Evolutionary conservation across 2,797 vertebrate genomes (phyloP).

Genomic region (Eupleurogrammus muticus): DNA sequence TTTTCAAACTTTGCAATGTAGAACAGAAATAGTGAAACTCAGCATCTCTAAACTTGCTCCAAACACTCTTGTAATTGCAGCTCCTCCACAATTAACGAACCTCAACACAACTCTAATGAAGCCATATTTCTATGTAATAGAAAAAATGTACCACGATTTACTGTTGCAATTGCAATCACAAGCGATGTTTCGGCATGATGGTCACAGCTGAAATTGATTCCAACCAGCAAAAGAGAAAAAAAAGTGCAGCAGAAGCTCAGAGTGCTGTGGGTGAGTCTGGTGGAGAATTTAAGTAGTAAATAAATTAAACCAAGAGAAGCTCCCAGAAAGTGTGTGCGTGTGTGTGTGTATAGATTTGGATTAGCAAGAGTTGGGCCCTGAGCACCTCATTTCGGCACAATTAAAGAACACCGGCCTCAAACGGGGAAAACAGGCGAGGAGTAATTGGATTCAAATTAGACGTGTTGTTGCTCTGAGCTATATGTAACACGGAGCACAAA

Average conservation of each 20-base stretch:
- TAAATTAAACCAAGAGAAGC: constrained; percentile 50
- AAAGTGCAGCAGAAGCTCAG: constrained; percentile 24
- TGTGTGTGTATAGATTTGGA: constrained; percentile 12
- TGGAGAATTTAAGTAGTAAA: constrained; percentile 49
- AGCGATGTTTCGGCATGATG: constrained; percentile 34
- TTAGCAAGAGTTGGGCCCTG: constrained; percentile 23
- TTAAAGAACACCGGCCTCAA: constrained; percentile 53
- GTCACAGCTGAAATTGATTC: constrained; percentile 56
- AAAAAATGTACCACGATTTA: constrained; percentile 61
- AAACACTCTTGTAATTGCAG: constrained; percentile 14
- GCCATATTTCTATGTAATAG: constrained; percentile 45
- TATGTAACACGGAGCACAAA: constrained; percentile 58
- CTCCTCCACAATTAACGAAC: constrained; percentile 31
- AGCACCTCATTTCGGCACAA: constrained; percentile 67
- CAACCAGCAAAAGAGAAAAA: neutral
- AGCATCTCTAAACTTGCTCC: constrained; percentile 3
- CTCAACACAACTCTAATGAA: constrained; percentile 45
- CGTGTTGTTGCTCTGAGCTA: constrained; percentile 59
- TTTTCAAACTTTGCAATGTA: no score
- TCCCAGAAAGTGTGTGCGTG: neutral
- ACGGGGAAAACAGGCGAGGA: constrained; percentile 60
- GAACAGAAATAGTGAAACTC: neutral
- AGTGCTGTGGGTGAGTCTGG: constrained; percentile 13
- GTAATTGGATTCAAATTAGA: constrained; percentile 80
- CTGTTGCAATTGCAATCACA: constrained; percentile 64